Conservation (phyloP, 2,797 vertebrate species). For the Gobionotothen gibberifrons region DNA sequence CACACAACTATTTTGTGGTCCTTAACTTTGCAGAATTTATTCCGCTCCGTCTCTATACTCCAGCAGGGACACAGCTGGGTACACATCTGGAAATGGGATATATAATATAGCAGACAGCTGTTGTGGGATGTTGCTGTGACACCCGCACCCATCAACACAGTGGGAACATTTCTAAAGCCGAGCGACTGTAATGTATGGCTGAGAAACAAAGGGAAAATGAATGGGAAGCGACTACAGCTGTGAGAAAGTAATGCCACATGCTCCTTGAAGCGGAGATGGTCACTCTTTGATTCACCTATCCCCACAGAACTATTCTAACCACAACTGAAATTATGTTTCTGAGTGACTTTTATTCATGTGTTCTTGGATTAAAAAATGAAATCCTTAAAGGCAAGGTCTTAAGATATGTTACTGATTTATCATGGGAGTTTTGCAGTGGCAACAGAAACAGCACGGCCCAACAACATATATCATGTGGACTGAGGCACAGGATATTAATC, state of each 20-base stretch:
- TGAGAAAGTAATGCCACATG: conserved; percentile 19
- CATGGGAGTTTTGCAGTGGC: conserved; percentile 6
- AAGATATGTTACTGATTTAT: conserved; percentile 30
- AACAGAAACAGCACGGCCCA: conserved; percentile 26
- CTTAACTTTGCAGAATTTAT: background rate
- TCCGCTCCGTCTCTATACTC: background rate
- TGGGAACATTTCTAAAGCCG: conserved; percentile 46
- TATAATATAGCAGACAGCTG: conserved; percentile 53
- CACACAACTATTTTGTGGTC: conserved; percentile 1
- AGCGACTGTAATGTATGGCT: conserved; percentile 35
- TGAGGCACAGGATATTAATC: conserved; percentile 21
- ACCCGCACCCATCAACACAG: conserved; percentile 45
- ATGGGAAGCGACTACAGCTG: conserved; percentile 33
- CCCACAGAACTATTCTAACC: conserved; percentile 1
- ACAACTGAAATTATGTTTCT: conserved; percentile 3
- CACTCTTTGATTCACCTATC: conserved; percentile 5
- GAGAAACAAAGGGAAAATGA: conserved; percentile 30
- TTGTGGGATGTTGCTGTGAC: conserved; percentile 49
- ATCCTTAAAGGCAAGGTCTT: conserved; percentile 19
- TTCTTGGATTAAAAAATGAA: conserved; percentile 4
- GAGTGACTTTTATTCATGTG: conserved; percentile 5
- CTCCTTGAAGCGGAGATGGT: conserved; percentile 8
- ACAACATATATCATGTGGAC: conserved; percentile 28
- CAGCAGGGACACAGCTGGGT: conserved; percentile 39
- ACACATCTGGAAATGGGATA: conserved; percentile 58